Evolutionary conservation across 1,140 invertebrate genomes (phyloP).

Genomic region (Drosophila melanica): DNA sequence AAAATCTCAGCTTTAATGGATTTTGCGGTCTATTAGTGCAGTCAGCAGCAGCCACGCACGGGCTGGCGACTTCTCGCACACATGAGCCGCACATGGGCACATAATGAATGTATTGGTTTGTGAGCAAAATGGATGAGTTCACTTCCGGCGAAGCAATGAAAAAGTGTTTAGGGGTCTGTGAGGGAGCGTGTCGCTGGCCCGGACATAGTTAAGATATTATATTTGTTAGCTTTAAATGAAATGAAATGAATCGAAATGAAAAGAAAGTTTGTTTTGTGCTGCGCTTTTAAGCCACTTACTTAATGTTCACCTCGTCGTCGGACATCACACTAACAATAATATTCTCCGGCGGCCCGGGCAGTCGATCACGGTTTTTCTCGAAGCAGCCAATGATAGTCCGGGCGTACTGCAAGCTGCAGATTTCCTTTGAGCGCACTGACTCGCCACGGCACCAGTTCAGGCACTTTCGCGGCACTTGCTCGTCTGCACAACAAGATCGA

Average conservation of each 20-base stretch:
- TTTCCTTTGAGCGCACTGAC: conserved; percentile 86
- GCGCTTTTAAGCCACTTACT: conserved; percentile 50
- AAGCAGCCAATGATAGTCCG: conserved; percentile 91
- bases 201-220: conserved; percentile 44
- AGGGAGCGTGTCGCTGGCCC: conserved; percentile 17
- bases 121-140: conserved; percentile 73
- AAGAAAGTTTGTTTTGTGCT: neutral
- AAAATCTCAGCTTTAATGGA: conserved; percentile 81
- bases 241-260: conserved; percentile 20
- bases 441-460: conserved; percentile 89
- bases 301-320: conserved; percentile 76
- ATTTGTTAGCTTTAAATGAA: conserved; percentile 45
- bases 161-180: conserved; percentile 56
- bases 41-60: conserved; percentile 31
- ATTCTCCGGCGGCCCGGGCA: conserved; percentile 91
- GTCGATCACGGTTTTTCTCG: conserved; percentile 89
- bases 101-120: conserved; percentile 78
- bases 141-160: conserved; percentile 59
- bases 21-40: conserved; percentile 80
- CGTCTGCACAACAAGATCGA: conserved; percentile 90
- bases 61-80: conserved; percentile 18
- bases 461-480: conserved; percentile 89
- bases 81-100: conserved; percentile 21
- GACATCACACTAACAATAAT: conserved; percentile 86
- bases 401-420: conserved; percentile 89